Conservation (phyloP, 2,113 vertebrate genomes). For the Bubo blakistoni region DNA sequence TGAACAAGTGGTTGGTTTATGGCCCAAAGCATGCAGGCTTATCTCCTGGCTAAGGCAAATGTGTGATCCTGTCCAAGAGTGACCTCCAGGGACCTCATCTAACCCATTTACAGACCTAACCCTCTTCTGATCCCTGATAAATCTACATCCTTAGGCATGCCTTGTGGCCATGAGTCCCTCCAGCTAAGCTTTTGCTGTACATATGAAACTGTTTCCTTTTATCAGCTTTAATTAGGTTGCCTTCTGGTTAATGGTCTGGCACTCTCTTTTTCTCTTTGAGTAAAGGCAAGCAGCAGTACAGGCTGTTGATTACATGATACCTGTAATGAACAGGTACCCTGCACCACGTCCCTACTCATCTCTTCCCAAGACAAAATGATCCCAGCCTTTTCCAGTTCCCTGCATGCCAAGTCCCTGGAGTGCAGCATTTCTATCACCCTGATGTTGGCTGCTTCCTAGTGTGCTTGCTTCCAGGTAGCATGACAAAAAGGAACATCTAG, state of each 20-base stretch:
- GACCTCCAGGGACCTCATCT: not conserved
- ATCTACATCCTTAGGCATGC: slow-evolving; percentile 25
- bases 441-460: not conserved
- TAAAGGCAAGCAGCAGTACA: rapidly evolving
- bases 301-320: not conserved
- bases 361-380: not conserved
- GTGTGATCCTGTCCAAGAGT: not conserved
- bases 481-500: not conserved
- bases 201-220: not conserved
- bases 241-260: not conserved
- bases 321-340: not conserved
- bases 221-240: slow-evolving; percentile 37
- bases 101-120: slow-evolving; percentile 23
- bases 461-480: not conserved
- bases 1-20: not conserved
- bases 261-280: not conserved
- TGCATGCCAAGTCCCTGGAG: not conserved
- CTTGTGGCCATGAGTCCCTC: slow-evolving; percentile 1
- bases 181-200: slow-evolving; percentile 8
- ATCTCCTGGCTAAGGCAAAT: not conserved
- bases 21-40: not conserved
- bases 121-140: slow-evolving; percentile 37
- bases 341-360: not conserved
- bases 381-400: not conserved
- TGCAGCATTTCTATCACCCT: not conserved